Conservation (phyloP, 2,113 vertebrate genomes). For the Solenodon paradoxus region DNA sequence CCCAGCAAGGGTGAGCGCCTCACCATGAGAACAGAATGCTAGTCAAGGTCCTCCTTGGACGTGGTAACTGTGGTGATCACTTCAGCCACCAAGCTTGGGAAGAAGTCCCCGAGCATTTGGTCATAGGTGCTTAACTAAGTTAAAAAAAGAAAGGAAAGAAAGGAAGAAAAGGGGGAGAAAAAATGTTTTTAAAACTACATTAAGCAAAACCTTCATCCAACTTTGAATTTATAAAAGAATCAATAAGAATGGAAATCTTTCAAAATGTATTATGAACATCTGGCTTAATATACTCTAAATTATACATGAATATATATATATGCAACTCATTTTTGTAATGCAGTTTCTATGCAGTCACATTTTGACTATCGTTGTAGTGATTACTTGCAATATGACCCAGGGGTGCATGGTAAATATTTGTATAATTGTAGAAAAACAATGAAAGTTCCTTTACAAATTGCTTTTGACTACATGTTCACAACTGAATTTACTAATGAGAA, state of each 20-base stretch:
- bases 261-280: neutral
- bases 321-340: neutral
- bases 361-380: neutral
- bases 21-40: neutral
- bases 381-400: neutral
- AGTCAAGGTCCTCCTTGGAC: neutral
- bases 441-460: neutral
- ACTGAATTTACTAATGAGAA: neutral
- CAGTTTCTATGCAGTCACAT: neutral
- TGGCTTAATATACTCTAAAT: neutral
- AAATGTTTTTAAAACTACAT: neutral
- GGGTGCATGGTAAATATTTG: neutral
- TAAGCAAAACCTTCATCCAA: neutral
- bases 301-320: neutral
- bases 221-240: neutral
- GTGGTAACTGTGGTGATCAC: neutral
- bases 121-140: neutral
- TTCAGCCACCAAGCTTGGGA: neutral
- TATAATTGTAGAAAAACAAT: neutral
- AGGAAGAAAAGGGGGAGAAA: neutral
- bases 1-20: neutral
- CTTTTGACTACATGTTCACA: neutral
- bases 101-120: neutral
- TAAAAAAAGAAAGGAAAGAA: too few relatives aligned
- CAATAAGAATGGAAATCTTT: neutral